Percentiles rank a stretch among this genome's conserved stretches.
These are phyloP conservation scores for Pomacea maculata DNA, from an alignment of 1,140 invertebrate species.

Conservation along the genomic window DNA sequence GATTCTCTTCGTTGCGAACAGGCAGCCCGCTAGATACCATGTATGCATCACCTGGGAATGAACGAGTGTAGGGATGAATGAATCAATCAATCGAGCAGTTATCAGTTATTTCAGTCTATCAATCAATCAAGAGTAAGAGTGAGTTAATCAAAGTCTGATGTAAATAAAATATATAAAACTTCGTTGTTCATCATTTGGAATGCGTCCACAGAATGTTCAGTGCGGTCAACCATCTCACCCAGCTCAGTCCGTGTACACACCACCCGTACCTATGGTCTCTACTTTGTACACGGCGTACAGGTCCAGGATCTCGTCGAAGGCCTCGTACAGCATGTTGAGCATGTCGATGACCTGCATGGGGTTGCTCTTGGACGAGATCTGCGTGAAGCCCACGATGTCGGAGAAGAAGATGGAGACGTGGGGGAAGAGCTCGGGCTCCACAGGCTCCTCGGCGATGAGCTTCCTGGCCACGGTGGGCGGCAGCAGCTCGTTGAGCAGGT, in stretches of 20 bases:
- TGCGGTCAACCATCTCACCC: not conserved
- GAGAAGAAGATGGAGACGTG: slow-evolving; percentile 71
- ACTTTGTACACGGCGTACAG: slow-evolving; percentile 55
- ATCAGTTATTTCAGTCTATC: no score
- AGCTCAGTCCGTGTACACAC: not conserved
- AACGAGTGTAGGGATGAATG: not conserved
- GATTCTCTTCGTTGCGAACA: slow-evolving; percentile 85
- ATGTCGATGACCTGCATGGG: slow-evolving; percentile 71
- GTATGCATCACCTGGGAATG: slow-evolving; percentile 58
- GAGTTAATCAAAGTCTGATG: not conserved
- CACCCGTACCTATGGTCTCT: slow-evolving; percentile 45
- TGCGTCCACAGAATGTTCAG: not conserved
- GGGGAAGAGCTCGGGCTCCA: slow-evolving; percentile 58
- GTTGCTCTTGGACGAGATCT: slow-evolving; percentile 81
- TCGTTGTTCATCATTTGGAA: not conserved
- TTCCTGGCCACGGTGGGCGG: slow-evolving; percentile 37
- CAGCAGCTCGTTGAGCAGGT: slow-evolving; percentile 42
- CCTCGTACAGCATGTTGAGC: slow-evolving; percentile 53
- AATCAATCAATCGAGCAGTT: no score
- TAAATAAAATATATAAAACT: not conserved
- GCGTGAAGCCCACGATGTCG: slow-evolving; percentile 83
- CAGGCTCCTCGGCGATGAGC: slow-evolving; percentile 32
- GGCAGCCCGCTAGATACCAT: slow-evolving; percentile 77
- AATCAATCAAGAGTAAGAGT: no score
- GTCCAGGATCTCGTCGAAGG: slow-evolving; percentile 51